A percentile compares a stretch with the other conserved stretches of the same genome.
Evolutionary conservation across 2,797 vertebrate genomes (phyloP).

Genomic region (Apogon talboti): DNA sequence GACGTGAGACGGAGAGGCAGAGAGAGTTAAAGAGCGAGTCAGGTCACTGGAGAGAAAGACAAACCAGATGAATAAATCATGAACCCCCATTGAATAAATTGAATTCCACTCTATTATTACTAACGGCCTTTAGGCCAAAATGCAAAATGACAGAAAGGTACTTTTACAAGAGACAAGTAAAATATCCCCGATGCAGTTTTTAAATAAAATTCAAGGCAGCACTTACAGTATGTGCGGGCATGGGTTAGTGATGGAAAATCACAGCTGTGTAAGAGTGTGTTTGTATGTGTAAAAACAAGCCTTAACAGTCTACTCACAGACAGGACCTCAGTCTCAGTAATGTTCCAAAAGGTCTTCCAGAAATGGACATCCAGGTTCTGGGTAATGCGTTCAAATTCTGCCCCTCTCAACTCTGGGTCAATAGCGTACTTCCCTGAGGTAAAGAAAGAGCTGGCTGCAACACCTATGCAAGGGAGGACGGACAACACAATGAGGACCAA

Average conservation of each 20-base stretch:
- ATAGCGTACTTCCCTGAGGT: conserved; percentile 92
- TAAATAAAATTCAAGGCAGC: conserved; percentile 48
- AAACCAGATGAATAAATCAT: conserved; percentile 72
- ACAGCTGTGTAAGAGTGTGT: neutral
- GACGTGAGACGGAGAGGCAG: conserved; percentile 24
- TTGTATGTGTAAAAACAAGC: neutral
- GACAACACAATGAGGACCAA: conserved; percentile 8
- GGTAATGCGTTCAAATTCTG: conserved; percentile 91
- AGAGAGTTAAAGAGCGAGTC: conserved; percentile 46
- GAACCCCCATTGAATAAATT: conserved; percentile 68
- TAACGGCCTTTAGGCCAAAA: conserved; percentile 56
- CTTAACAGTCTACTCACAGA: conserved; percentile 82
- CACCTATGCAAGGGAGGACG: conserved; percentile 76
- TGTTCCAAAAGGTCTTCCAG: conserved; percentile 95
- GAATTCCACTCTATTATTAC: conserved; percentile 69
- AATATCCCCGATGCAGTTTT: conserved; percentile 42
- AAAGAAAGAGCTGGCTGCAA: conserved; percentile 92
- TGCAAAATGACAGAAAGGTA: conserved; percentile 52
- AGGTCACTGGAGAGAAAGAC: conserved; percentile 58
- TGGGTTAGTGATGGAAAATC: conserved; percentile 8
- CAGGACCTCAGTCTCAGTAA: conserved; percentile 91
- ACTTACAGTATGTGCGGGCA: neutral
- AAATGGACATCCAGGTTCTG: conserved; percentile 94
- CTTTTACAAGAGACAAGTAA: conserved; percentile 45
- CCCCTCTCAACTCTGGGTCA: conserved; percentile 92